Evolutionary conservation across 1,140 invertebrate species (phyloP), one percentile per base, ranked within the genome.

Genomic region (Drosophila repletoides): DNA sequence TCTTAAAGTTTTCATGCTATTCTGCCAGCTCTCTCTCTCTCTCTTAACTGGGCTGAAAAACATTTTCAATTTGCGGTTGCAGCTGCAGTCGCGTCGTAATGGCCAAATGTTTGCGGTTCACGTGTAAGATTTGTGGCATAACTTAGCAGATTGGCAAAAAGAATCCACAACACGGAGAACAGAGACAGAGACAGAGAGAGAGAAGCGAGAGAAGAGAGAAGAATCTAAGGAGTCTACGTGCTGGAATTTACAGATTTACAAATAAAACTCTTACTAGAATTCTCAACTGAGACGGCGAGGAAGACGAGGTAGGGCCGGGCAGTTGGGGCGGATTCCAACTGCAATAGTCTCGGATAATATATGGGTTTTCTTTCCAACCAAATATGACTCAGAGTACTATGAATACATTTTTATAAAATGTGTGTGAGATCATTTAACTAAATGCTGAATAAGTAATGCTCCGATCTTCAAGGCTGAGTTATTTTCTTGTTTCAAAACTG

Each of bases 61-160:
- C n/a, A n/a, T n/a, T 53, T 53, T 53, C 36, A 38, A 53, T 53
- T 76, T 72, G 59, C 46, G 52, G 72, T 75, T 73, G 61, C 72
- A 76, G 67, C 72, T 76, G 67, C 67, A 60, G 33, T 33, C 33
- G 31, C 26, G 5, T 4, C 45, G 19, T 63, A 76, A 76, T 75
- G 72, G 53, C 45, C 33, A 69, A 76, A 64, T 79, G 34, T 55
- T 79, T 77, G 75, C 75, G 75, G 75, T 77, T 73, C 74, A 77
- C 75, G 67, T 73, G 75, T 61, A 77, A 77, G 76, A 77, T 77
- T 79, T 69, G 55, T 69, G 76, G 75, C 51, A 41, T 34, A 36
- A 59, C 55, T 66, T 51, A 60, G 34, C 55, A 48, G 73, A 76
- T 76, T 77, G 41, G 74, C 49, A 33, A 17, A n/a, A 19, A 17